Base-by-base conservation (phyloP, 1,140 invertebrate genomes). In the Drosophila leontia region DNA sequence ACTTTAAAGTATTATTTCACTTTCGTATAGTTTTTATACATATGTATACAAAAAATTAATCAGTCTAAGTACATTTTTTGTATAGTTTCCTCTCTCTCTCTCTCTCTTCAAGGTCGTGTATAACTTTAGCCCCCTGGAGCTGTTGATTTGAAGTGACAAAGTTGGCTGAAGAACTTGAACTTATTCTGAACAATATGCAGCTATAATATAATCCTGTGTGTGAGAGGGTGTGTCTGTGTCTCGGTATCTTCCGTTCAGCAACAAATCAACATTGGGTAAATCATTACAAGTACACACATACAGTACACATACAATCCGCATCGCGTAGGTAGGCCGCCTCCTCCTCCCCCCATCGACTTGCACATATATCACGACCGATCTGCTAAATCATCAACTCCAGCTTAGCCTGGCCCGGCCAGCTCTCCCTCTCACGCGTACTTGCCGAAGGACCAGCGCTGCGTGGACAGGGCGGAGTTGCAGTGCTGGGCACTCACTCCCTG, bases 401-500 rank as follows among this genome's bases (percentile, higher is more conserved):
- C 50, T 64, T 67, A 81, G 29, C 81, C 80, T 55, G 34, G 32
- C 34, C 34, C 13, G 55, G 64, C 60, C 47, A 47, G 57, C 47
- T 50, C n/a, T 48, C 35, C 59, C 72, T 68, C 79, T 90, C 85
- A 90, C 85, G 85, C 85, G 17, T 75, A 85, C 41, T 91, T 90
- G 29, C 70, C 72, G 17, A 94, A 92, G 60, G 82, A 93, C 96
- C 96, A 97, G 82, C 94, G 94, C 91, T 97, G 96, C 63, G 95
- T 94, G 35, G 94, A 93, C 19, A 94, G 93, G 19, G 93, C 94
- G 9, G 94, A 94, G 80, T 97, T 96, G 93, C 96, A 97, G 75
- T 94, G 94, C 88, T 96, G 95, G 1, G 95, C 96, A 45, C 95
- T 95, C 11, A 97, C 94, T 3, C 96, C 96, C 63, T 94, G 94